These are phyloP conservation scores for Psix sp. DNA, from an alignment of 1,140 invertebrate genomes.

Conservation along the genomic window DNA sequence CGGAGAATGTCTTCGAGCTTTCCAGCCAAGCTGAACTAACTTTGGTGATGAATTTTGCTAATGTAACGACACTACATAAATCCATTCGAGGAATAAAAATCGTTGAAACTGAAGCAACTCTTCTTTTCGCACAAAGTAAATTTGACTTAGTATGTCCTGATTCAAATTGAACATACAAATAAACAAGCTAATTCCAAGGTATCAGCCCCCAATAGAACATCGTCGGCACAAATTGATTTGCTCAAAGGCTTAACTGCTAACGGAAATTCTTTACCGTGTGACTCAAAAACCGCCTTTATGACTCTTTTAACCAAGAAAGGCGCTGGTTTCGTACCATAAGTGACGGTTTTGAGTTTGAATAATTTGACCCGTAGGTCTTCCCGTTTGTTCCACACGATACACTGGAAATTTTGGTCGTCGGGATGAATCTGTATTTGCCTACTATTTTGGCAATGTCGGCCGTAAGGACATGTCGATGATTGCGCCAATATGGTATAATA, in stretches of 20 bases:
- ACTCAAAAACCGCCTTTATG: not conserved
- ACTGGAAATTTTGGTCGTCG: not conserved
- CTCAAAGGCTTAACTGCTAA: not conserved
- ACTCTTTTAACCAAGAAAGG: not conserved
- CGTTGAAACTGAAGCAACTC: no score
- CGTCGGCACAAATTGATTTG: not conserved
- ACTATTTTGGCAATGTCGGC: constrained; percentile 4
- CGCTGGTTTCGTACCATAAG: not conserved
- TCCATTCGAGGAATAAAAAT: no score
- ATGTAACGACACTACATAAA: no score
- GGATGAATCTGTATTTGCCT: not conserved
- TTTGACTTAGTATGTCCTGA: no score
- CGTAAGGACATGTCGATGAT: not conserved
- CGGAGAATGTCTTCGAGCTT: no score
- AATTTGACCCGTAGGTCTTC: not conserved
- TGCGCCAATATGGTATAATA: not conserved
- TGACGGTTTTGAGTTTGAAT: constrained; percentile 4
- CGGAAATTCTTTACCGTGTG: not conserved
- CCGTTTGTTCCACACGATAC: not conserved
- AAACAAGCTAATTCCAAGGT: not conserved
- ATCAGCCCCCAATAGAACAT: not conserved
- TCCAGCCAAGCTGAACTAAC: no score
- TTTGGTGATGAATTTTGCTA: no score
- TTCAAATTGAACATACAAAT: no score
- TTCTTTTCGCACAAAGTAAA: no score